Percentiles rank a stretch among this genome's conserved stretches.
Evolutionary conservation across 2,797 vertebrate genomes (phyloP).

Genomic region (Galago senegalensis): DNA sequence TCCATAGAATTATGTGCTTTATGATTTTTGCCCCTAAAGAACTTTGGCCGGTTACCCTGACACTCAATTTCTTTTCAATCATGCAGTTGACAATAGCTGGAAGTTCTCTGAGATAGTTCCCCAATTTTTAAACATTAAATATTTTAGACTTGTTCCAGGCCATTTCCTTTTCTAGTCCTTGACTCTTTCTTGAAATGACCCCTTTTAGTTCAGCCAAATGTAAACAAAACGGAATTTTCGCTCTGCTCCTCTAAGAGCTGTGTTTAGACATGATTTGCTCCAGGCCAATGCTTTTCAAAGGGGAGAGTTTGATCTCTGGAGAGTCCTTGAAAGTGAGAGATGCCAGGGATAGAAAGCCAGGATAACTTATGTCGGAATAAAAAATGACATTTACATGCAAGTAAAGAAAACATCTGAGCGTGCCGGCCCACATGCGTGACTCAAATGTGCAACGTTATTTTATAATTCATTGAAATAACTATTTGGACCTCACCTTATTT

Average conservation of each 20-base stretch:
- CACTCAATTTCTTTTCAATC: slow-evolving; percentile 56
- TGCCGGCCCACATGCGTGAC: not conserved
- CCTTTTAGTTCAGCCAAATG: slow-evolving; percentile 81
- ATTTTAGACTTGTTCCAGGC: slow-evolving; percentile 74
- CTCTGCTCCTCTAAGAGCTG: slow-evolving; percentile 60
- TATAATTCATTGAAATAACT: slow-evolving; percentile 22
- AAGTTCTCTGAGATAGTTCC: slow-evolving; percentile 39
- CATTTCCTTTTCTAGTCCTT: slow-evolving; percentile 79
- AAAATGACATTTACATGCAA: slow-evolving; percentile 56
- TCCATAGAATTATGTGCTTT: not conserved
- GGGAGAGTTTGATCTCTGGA: slow-evolving; percentile 66
- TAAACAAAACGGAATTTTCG: slow-evolving; percentile 79
- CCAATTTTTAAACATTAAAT: slow-evolving; percentile 74
- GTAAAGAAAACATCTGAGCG: slow-evolving; percentile 35
- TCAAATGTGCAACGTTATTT: slow-evolving; percentile 33
- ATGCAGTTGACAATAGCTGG: slow-evolving; percentile 27
- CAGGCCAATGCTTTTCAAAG: slow-evolving; percentile 75
- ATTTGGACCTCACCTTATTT: slow-evolving; percentile 34
- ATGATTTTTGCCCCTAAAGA: not conserved
- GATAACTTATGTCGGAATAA: slow-evolving; percentile 40
- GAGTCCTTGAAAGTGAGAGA: slow-evolving; percentile 76
- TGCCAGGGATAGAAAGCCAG: slow-evolving; percentile 41
- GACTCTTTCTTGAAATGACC: slow-evolving; percentile 79
- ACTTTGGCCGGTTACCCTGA: not conserved
- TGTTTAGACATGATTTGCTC: slow-evolving; percentile 80